A percentile compares a stretch with the other conserved stretches of the same genome.
Conservation (phyloP, 2,113 vertebrate species). For the Odobenus rosmarus region DNA sequence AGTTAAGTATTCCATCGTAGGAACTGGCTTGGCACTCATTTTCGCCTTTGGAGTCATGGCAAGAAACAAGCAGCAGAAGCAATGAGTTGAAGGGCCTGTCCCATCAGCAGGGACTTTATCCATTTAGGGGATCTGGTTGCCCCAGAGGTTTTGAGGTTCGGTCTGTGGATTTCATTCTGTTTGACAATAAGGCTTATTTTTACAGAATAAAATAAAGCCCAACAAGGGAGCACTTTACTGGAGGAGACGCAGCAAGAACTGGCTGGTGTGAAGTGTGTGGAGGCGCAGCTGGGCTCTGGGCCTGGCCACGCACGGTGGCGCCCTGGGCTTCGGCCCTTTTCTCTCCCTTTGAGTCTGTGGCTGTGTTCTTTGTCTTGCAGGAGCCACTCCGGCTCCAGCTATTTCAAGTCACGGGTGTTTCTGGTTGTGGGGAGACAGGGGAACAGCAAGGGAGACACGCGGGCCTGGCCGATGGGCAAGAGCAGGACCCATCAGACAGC, state of each 20-base stretch:
- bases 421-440: neutral
- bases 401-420: neutral
- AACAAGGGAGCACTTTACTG: neutral
- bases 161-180: conserved; percentile 18
- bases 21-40: conserved; percentile 41
- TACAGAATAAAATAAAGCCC: conserved; percentile 40
- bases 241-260: neutral
- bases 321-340: neutral
- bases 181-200: conserved; percentile 63
- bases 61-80: conserved; percentile 74
- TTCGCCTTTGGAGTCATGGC: conserved; percentile 55
- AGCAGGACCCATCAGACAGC: neutral
- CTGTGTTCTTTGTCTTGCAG: neutral
- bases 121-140: neutral
- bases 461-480: neutral
- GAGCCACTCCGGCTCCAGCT: neutral
- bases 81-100: conserved; percentile 26
- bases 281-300: neutral
- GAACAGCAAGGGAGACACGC: neutral
- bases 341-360: neutral
- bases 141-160: neutral
- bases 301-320: neutral
- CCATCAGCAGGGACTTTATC: neutral
- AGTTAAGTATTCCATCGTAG: no score
- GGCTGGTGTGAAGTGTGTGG: neutral